Conservation (phyloP, 2,113 vertebrate species). For the Campylomormyrus numenius region DNA sequence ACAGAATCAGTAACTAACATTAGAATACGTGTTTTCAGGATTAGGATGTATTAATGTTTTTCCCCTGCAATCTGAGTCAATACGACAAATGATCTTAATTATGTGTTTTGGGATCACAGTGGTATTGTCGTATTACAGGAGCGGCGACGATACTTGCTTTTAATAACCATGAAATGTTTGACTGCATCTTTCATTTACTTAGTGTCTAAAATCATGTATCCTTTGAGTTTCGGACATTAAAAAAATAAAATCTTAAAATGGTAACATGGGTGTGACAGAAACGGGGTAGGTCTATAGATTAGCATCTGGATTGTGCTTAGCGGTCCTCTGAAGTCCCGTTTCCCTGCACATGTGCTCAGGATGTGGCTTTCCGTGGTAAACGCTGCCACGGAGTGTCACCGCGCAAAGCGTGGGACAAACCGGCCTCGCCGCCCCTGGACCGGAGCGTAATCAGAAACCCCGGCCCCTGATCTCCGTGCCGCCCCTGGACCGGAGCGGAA, state of each 20-base stretch:
- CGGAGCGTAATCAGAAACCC: too few species aligned
- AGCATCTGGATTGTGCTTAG: constrained; percentile 42
- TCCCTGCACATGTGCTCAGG: constrained; percentile 50
- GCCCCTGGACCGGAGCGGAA: too few species aligned
- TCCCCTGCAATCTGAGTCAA: neutral
- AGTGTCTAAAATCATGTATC: neutral
- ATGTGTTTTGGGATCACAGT: neutral
- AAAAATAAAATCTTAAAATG: neutral
- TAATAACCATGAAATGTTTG: neutral
- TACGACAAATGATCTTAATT: neutral
- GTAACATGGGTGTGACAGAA: neutral
- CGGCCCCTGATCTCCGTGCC: too few species aligned
- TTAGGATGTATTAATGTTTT: neutral
- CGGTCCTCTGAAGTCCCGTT: neutral
- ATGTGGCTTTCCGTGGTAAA: constrained; percentile 50
- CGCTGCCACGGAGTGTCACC: constrained; percentile 40
- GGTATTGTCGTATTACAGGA: neutral
- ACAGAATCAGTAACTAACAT: neutral
- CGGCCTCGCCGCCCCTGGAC: neutral
- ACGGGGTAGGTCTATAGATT: constrained; percentile 20
- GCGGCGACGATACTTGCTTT: neutral
- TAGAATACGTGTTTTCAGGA: neutral
- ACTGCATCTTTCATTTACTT: neutral
- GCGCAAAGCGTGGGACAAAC: constrained; percentile 33
- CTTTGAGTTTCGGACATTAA: too few species aligned